A percentile compares a stretch with the other conserved stretches of the same genome.
Conservation (phyloP, 2,888 invertebrate species). For the Taenaris catops region DNA sequence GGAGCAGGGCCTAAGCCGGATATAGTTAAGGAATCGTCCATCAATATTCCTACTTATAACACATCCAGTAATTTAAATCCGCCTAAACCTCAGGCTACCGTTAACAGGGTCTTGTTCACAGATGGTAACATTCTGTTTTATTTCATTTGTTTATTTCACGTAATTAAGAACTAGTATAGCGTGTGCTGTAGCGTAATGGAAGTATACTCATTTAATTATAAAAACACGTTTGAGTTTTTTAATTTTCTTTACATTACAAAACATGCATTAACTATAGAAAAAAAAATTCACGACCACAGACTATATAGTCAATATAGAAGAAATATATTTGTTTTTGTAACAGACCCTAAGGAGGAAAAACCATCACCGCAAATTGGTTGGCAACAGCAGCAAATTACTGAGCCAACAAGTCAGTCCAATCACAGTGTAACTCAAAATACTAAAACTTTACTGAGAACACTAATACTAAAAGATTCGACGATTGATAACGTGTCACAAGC, state of each 20-base stretch:
- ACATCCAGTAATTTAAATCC: constrained; percentile 37
- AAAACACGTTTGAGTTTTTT: too few species aligned
- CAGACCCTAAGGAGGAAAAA: too few species aligned
- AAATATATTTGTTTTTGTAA: too few species aligned
- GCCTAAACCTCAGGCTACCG: constrained; percentile 31
- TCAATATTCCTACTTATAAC: constrained; percentile 38
- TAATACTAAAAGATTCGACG: constrained; percentile 45
- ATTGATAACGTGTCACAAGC: constrained; percentile 40
- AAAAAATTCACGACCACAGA: too few species aligned
- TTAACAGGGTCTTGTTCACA: constrained; percentile 55
- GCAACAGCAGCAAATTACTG: constrained; percentile 4
- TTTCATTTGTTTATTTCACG: too few species aligned
- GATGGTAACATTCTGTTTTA: constrained; percentile 51
- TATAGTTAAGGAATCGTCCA: constrained; percentile 28
- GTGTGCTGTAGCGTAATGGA: too few species aligned
- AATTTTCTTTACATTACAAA: too few species aligned
- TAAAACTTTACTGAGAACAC: constrained; percentile 30
- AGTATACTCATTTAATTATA: too few species aligned
- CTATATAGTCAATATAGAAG: too few species aligned
- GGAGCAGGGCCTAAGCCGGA: constrained; percentile 36
- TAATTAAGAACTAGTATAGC: too few species aligned
- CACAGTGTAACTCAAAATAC: constrained; percentile 32
- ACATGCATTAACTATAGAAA: too few species aligned
- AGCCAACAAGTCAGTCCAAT: constrained; percentile 8
- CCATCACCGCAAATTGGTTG: too few species aligned